These are phyloP conservation scores for Pardalotus punctatus DNA, from an alignment of 2,113 vertebrate species.

Conservation along the genomic window DNA sequence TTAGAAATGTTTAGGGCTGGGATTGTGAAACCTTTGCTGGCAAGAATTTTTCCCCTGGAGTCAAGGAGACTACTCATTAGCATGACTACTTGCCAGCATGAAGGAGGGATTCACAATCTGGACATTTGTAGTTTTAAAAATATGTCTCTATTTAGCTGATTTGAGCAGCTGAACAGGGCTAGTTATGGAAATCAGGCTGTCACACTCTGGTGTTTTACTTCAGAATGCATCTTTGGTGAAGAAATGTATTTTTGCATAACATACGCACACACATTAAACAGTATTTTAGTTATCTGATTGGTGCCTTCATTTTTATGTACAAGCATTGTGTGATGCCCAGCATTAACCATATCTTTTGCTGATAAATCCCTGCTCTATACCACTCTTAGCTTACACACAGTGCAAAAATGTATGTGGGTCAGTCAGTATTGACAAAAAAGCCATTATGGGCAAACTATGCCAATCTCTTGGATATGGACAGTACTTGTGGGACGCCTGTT, in stretches of 20 bases:
- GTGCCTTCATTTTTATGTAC: not conserved
- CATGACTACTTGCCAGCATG: constrained; percentile 57
- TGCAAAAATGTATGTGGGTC: not conserved
- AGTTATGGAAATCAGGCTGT: constrained; percentile 55
- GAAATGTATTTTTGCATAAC: not conserved
- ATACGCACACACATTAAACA: not conserved
- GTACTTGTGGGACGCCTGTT: not conserved
- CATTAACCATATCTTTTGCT: not conserved
- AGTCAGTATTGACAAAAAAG: not conserved
- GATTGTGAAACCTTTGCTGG: constrained; percentile 56
- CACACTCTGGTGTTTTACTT: not conserved
- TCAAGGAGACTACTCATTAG: constrained; percentile 52
- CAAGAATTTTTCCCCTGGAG: constrained; percentile 46
- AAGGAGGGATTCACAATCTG: constrained; percentile 56
- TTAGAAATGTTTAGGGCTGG: constrained; percentile 20
- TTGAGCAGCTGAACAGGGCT: constrained; percentile 42
- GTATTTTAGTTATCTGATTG: not conserved
- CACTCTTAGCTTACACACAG: not conserved
- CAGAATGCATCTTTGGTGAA: not conserved
- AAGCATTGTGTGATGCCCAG: not conserved
- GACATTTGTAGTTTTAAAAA: constrained; percentile 50
- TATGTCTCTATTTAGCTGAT: constrained; percentile 59
- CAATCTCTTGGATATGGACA: not conserved
- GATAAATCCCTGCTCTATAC: not conserved
- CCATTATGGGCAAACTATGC: not conserved